Base-by-base conservation (phyloP, 1,140 invertebrate species). In the Orius laevigatus region DNA sequence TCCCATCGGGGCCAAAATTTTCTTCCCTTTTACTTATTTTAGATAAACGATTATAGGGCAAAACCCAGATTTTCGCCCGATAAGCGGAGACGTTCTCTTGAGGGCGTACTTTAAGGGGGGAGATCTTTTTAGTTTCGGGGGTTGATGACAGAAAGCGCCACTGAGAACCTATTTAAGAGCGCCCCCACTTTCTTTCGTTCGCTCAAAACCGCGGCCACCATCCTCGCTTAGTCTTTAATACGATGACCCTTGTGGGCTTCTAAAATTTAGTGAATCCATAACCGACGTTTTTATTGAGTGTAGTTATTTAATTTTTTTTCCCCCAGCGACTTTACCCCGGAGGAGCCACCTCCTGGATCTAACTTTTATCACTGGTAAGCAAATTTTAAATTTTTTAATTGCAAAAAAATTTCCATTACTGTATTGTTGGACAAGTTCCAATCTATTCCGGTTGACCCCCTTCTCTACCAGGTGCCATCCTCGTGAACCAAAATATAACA, bases 121-220 rank as follows among this genome's bases (percentile, higher is more conserved):
- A 25, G 25, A 8, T 4, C 3, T 8, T 3, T 25, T 25, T 25
- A 25, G 25, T 25, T 25, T 4, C 8, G 25, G 25, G 25, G 25
- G 25, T 25, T 25, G 25, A 8, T 3, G 25, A 25, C 25, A 25
- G 25, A 25, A 25, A 33, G 43, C 43, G 43, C 43, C 25, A 45
- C 18, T 25, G 11, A 16, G 43, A 45, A 33, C 19, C n/a, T 45
- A 45, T 45, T 45, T 45, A 45, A 45, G 16, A 45, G 43, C 43
- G 32, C 15, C 43, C 43, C 43, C 43, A 31, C 43, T 31, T 45
- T 4, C 19, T 3, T 4, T 31, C 43, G 43, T 19, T 45, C 43
- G 43, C 43, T 45, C 43, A 45, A 45, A 45, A 19, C 43, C 43
- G 43, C 43, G 43, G 43, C 43, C 43, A 45, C 43, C 43, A 45